Base-by-base conservation (phyloP, 2,113 vertebrate species). In the Ellobius talpinus region DNA sequence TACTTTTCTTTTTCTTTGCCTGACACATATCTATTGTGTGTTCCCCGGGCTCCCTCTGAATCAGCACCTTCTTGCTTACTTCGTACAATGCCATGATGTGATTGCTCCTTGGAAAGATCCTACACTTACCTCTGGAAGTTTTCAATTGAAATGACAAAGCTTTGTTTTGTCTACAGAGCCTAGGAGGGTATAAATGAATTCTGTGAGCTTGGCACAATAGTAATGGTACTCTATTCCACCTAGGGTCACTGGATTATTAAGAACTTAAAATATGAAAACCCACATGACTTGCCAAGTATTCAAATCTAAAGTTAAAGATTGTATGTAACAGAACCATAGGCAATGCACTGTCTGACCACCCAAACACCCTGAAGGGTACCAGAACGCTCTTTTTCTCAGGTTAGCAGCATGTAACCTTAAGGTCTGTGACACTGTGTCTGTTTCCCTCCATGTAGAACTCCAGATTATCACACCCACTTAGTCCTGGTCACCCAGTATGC, bases 301-400 rank as follows among this genome's bases (percentile, higher is more conserved):
- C 70, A n/a, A 87, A 84, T 72, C 14, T 19, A 45, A 78, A 78
- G 29, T 31, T 26, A 47, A 33, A 89, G 29, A 24, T 10, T 4
- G 12, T 0, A 26, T 2, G 6, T 0, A 23, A 0, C 0, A 33
- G 52, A 94, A 47, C 12, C 58, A n/a, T 12, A 31, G 33, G 42
- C 47, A n/a, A 2, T 1, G 2, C 10, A 4, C 13, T 50, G 0
- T 14, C 55, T 23, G 10, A 33, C 19, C 1, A 3, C 2, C 58
- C 66, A 61, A 7, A 14, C 7, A 19, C 31, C 2, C 26, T 74
- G 10, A 0, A 9, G 36, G 14, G 72, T 10, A 8, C 8, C 12
- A 10, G 5, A 7, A 9, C 45, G 87, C 82, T 82, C 77, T 68
- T 65, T 7, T 17, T 50, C 72, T 87, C 24, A 29, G 12, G 33